Conservation (phyloP, 2,888 invertebrate genomes). For the Cerastis leucographa region DNA sequence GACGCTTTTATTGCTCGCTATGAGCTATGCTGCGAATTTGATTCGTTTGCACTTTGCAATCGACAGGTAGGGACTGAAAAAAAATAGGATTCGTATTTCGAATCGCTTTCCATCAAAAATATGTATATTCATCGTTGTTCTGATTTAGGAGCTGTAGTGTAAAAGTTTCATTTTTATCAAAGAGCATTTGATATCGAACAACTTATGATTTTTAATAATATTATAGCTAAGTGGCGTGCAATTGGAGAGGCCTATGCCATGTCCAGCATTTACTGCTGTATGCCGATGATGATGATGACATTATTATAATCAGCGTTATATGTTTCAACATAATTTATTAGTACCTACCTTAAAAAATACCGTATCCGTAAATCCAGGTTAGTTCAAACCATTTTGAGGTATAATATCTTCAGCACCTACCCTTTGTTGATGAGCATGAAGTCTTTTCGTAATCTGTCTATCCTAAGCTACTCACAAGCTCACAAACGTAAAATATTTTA, state of each 20-base stretch:
- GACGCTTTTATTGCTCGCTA: constrained; percentile 37
- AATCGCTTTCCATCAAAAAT: constrained; percentile 40
- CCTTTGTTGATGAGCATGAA: not conserved
- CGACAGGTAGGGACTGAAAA: constrained; percentile 40
- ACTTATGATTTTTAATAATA: not conserved
- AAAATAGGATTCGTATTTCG: constrained; percentile 31
- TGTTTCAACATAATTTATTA: not conserved
- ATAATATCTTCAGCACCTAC: not conserved
- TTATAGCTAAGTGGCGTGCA: not conserved
- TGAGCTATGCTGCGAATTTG: constrained; percentile 50
- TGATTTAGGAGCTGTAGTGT: constrained; percentile 15
- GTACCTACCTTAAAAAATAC: not conserved
- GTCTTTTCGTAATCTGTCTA: not conserved
- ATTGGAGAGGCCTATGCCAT: not conserved
- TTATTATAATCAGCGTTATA: not conserved
- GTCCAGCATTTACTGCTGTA: not conserved
- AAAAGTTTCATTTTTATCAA: constrained; percentile 11
- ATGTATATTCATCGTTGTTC: constrained; percentile 35
- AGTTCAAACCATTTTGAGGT: not conserved
- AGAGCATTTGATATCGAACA: not conserved
- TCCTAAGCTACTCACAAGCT: not conserved
- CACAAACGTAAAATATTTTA: not conserved
- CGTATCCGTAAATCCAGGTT: not conserved
- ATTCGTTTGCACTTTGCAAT: constrained; percentile 54
- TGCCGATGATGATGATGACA: not conserved